These are phyloP conservation scores for Anastatus disparis DNA, from an alignment of 1,140 invertebrate species.

Conservation along the genomic window DNA sequence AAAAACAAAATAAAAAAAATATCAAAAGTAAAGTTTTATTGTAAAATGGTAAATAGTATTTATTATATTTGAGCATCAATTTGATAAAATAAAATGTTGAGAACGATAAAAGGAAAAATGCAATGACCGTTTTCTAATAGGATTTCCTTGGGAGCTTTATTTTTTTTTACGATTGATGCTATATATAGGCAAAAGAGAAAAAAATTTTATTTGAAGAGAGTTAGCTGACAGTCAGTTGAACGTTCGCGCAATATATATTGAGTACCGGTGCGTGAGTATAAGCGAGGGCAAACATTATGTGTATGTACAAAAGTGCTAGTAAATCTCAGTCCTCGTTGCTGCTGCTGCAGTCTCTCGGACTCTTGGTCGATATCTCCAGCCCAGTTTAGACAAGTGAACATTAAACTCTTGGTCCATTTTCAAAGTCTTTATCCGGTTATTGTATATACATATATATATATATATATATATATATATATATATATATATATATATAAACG, in stretches of 20 bases:
- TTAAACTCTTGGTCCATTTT: slow-evolving; percentile 18
- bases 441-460: too few relatives aligned
- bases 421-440: slow-evolving; percentile 9
- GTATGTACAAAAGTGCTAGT: slow-evolving; percentile 5
- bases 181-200: neutral
- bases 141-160: neutral
- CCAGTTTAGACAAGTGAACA: slow-evolving; percentile 18
- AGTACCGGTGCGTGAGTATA: neutral
- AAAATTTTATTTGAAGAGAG: neutral
- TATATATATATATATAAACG: too few relatives aligned
- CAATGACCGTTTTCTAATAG: neutral
- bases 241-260: neutral
- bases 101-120: neutral
- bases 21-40: too few relatives aligned
- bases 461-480: too few relatives aligned
- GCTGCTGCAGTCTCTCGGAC: neutral
- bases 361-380: slow-evolving; percentile 18
- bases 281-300: too few relatives aligned
- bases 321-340: too few relatives aligned
- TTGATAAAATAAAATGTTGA: too few relatives aligned
- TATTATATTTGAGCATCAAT: too few relatives aligned
- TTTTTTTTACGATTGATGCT: neutral
- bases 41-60: too few relatives aligned
- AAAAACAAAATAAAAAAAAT: too few relatives aligned
- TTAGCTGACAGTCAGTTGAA: neutral